Evolutionary conservation across 1,140 invertebrate species (phyloP).

Genomic region (Ylistrum balloti): DNA sequence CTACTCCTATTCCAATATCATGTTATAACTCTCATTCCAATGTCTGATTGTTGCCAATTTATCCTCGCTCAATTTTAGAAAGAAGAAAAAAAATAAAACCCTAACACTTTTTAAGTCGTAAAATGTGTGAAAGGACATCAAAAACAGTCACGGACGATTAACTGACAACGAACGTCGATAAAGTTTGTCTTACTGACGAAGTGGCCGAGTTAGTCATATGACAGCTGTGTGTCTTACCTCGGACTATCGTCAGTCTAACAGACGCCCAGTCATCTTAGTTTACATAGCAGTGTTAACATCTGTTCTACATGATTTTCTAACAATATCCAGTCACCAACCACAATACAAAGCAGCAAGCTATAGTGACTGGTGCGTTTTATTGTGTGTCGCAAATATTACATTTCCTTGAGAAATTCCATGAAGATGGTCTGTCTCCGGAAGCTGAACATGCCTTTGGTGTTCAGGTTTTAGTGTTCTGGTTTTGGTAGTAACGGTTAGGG

Average conservation of each 20-base stretch:
- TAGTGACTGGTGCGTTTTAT: too few species aligned
- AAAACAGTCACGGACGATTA: background rate
- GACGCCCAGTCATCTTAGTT: background rate
- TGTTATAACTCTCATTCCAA: too few species aligned
- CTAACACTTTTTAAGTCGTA: background rate
- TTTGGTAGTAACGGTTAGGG: background rate
- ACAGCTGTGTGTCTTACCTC: background rate
- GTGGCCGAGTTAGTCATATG: background rate
- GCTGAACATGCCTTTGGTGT: background rate
- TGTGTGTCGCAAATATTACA: background rate
- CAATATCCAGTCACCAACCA: background rate
- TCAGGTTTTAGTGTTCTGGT: background rate
- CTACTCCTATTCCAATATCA: too few species aligned
- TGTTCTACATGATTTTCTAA: background rate
- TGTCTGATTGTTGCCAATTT: too few species aligned
- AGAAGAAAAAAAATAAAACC: too few species aligned
- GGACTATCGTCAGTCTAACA: background rate
- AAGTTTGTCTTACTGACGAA: background rate
- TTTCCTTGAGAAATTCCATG: background rate
- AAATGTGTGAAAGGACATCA: background rate
- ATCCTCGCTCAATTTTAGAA: too few species aligned
- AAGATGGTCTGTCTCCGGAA: background rate
- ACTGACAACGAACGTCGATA: background rate
- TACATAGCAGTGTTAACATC: background rate
- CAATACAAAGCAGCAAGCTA: background rate